These are phyloP conservation scores for Chloromyia formosa DNA, from an alignment of 2,888 invertebrate species.

Conservation along the genomic window DNA sequence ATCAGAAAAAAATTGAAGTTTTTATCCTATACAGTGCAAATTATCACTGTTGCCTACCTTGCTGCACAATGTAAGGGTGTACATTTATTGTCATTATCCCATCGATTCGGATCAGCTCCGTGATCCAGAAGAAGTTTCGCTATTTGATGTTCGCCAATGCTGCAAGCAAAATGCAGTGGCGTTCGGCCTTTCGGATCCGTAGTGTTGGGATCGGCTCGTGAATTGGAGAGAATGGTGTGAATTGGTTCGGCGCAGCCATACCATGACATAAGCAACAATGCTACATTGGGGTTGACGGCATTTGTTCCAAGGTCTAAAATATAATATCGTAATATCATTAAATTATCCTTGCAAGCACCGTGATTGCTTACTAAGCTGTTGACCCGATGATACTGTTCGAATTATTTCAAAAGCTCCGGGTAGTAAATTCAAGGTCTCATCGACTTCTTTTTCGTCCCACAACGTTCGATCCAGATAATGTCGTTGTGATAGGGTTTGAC, in stretches of 20 bases:
- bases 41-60: no score
- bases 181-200: conserved; percentile 75
- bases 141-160: conserved; percentile 77
- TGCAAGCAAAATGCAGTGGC: conserved; percentile 81
- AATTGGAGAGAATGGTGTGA: conserved; percentile 56
- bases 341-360: background rate
- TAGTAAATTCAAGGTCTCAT: conserved; percentile 56
- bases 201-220: conserved; percentile 70
- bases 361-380: conserved; percentile 55
- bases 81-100: conserved; percentile 75
- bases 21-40: no score
- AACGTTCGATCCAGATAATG: conserved; percentile 60
- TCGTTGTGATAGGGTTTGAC: conserved; percentile 58
- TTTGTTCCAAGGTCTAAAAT: background rate
- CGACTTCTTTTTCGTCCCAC: conserved; percentile 60
- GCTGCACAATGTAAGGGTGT: conserved; percentile 84
- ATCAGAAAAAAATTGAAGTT: conserved; percentile 45
- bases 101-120: conserved; percentile 75
- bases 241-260: conserved; percentile 58
- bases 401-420: conserved; percentile 56
- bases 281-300: conserved; percentile 53
- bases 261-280: conserved; percentile 59
- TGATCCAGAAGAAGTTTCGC: conserved; percentile 74
- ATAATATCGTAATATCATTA: no score
- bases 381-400: conserved; percentile 57